phyloP scores from a whole-genome alignment of 92 coral and sea anemone species.

The Palythoa caribaeorum region DNA sequence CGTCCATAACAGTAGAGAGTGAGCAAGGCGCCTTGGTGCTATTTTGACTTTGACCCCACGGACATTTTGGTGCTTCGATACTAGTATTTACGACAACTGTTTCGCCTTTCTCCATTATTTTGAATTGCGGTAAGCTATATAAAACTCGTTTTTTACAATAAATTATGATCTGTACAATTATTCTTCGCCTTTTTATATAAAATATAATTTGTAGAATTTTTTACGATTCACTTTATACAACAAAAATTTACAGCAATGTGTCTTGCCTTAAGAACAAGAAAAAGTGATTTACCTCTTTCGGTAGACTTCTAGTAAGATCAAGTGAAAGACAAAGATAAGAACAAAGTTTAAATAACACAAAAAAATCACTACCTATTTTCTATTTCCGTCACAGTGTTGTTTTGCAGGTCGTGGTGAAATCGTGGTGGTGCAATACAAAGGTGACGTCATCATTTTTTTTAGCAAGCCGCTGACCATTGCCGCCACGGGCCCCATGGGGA shows the following conservation, averaged over 20 bases:
- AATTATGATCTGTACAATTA: conserved; percentile 13
- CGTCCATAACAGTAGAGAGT: conserved; percentile 91
- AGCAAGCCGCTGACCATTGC: conserved; percentile 23
- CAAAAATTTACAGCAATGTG: too few relatives aligned
- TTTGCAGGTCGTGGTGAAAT: conserved; percentile 8
- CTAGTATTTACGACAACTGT: conserved; percentile 74
- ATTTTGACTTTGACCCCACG: conserved; percentile 89
- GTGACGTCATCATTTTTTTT: conserved; percentile 26
- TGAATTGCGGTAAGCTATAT: background rate
- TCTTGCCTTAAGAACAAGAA: background rate
- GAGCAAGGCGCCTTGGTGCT: conserved; percentile 72
- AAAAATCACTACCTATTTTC: background rate
- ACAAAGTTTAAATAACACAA: background rate
- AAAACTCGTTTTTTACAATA: conserved; percentile 20
- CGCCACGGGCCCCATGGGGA: too few relatives aligned
- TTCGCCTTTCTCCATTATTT: conserved; percentile 83
- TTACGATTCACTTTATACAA: background rate
- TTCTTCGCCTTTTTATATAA: background rate
- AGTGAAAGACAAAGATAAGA: background rate
- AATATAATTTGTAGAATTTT: background rate
- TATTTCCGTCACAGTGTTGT: background rate
- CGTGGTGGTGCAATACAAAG: background rate
- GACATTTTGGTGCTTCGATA: conserved; percentile 43
- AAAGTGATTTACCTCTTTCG: background rate
- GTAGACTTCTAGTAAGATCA: background rate